phyloP scores from a whole-genome alignment of 2,888 invertebrate species.

The Leptopterna dolabrata region DNA sequence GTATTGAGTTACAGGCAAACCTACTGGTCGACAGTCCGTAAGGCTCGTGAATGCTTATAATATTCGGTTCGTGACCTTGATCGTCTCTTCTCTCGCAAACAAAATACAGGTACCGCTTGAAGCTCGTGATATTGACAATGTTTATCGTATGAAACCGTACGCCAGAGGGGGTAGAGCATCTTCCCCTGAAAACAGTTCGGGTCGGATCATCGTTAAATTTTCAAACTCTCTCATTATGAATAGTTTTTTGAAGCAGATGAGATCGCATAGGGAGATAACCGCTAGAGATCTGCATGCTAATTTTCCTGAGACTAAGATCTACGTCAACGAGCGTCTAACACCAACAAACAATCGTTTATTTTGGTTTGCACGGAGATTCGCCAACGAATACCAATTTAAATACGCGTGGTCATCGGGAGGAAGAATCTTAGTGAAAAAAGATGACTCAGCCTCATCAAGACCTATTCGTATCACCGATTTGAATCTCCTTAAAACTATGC shows the following conservation, averaged over 20 bases:
- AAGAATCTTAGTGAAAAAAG: background rate
- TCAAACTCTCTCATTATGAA: background rate
- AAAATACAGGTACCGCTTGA: no score
- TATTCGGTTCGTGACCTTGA: no score
- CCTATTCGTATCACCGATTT: background rate
- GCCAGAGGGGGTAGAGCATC: background rate
- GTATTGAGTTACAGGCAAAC: no score
- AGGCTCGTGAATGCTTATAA: no score
- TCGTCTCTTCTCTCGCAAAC: background rate
- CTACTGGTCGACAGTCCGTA: no score
- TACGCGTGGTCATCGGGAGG: background rate
- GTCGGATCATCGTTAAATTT: background rate
- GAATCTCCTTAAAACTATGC: background rate
- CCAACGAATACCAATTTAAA: background rate
- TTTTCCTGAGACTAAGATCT: background rate
- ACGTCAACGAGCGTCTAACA: background rate
- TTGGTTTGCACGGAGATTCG: background rate
- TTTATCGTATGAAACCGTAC: background rate
- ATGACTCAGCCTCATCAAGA: background rate
- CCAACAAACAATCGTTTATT: background rate
- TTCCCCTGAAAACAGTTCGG: background rate
- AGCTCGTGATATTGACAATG: background rate
- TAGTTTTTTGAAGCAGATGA: background rate
- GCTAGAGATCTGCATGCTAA: background rate
- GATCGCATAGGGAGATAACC: background rate